These are phyloP conservation scores for Bos taurus DNA, from an alignment of 2,113 vertebrate genomes.

Conservation along the genomic window DNA sequence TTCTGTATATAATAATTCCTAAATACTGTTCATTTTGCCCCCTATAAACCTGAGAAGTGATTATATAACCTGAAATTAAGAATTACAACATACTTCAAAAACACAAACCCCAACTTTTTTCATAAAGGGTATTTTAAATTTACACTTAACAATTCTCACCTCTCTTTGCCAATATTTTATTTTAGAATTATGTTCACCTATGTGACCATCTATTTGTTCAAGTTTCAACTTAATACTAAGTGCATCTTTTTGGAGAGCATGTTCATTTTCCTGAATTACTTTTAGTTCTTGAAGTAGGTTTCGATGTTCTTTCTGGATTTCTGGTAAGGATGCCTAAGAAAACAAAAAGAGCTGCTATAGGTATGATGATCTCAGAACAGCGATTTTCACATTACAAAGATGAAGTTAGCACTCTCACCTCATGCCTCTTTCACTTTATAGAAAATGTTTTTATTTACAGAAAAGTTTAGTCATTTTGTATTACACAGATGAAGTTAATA, in stretches of 20 bases:
- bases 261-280: slow-evolving; percentile 87
- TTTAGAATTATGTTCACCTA: slow-evolving; percentile 89
- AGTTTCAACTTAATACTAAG: slow-evolving; percentile 91
- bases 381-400: not conserved
- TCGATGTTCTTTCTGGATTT: slow-evolving; percentile 86
- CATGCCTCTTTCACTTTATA: not conserved
- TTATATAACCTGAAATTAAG: not conserved
- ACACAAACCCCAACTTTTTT: not conserved
- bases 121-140: not conserved
- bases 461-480: not conserved
- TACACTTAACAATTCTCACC: slow-evolving; percentile 77
- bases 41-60: not conserved
- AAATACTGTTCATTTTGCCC: not conserved
- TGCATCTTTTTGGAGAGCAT: slow-evolving; percentile 89
- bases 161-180: slow-evolving; percentile 96
- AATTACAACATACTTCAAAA: not conserved
- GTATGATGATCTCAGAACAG: not conserved
- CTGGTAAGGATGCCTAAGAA: slow-evolving; percentile 84
- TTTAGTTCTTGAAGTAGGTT: slow-evolving; percentile 86
- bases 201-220: slow-evolving; percentile 88
- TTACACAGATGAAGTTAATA: not conserved
- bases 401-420: not conserved
- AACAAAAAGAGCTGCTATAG: not conserved
- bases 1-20: not conserved
- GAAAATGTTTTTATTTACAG: not conserved